These are phyloP conservation scores for Polydrusus tereticollis DNA, from an alignment of 2,888 invertebrate species.

Conservation along the genomic window DNA sequence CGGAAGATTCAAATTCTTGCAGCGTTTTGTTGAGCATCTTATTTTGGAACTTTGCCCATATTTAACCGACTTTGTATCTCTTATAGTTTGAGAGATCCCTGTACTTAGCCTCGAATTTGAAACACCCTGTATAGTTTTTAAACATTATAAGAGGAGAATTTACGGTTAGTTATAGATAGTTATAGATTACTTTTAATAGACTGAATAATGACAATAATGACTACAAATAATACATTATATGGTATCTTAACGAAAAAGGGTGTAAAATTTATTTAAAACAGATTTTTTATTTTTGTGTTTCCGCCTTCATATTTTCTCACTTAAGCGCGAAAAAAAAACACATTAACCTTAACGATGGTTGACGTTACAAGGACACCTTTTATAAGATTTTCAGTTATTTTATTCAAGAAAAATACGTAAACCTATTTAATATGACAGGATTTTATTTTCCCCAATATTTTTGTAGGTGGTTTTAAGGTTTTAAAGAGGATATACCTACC, in stretches of 20 bases:
- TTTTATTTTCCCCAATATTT: conserved; percentile 1
- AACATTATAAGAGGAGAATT: too few relatives aligned
- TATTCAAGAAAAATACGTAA: conserved; percentile 4
- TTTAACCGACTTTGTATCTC: too few relatives aligned
- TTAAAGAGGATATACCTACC: background rate
- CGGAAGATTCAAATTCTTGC: too few relatives aligned
- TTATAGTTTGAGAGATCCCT: too few relatives aligned
- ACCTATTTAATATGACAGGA: background rate
- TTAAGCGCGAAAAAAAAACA: background rate
- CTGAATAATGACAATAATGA: too few relatives aligned
- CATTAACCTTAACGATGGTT: conserved; percentile 11
- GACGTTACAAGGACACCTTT: conserved; percentile 3
- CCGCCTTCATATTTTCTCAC: background rate
- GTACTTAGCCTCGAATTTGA: too few relatives aligned
- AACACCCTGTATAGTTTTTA: too few relatives aligned
- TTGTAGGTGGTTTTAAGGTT: background rate
- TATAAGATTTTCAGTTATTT: conserved; percentile 11
- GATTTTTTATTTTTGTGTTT: conserved; percentile 4
- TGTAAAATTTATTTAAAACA: background rate
- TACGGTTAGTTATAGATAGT: too few relatives aligned
- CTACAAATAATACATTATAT: background rate
- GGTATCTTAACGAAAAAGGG: background rate
- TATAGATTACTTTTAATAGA: too few relatives aligned
- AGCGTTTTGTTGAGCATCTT: too few relatives aligned
- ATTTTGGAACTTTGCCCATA: too few relatives aligned